Base-by-base conservation (phyloP, 1,140 invertebrate species). In the Sogatella furcifera region DNA sequence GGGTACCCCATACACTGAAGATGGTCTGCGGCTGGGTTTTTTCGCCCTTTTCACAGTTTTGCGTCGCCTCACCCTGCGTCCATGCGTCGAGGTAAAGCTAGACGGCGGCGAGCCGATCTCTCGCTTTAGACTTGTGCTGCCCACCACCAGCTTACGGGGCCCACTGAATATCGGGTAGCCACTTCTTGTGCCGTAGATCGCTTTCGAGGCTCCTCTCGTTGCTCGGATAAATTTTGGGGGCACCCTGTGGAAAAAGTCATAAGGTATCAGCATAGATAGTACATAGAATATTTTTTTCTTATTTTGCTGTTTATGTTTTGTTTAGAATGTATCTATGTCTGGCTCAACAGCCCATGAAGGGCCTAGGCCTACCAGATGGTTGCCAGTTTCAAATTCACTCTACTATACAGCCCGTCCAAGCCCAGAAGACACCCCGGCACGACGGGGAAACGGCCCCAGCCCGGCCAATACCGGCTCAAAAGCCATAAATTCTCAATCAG, bases 141-240 rank as follows among this genome's bases (percentile, higher is more conserved):
- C 52, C 5, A 34, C 42, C 21, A 43, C 46, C 24, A 60, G 22
- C 15, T 44, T 53, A 14, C 38, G 17, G n/a, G 59, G 59, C 4
- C 52, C 24, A 14, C 44, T 19, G 15, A 49, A 17, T 17, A 49
- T 22, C 14, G 59, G 46, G 52, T 60, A 54, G 6, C 59, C 59
- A 44, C 43, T 55, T 15, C 44, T 17, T 15, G 19, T 54, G 14
- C 52, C 59, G 22, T 60, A 55, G 22, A 60, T 44, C 10, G 59
- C 59, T 28, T 60, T 60, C 17, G 44, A 42, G 1, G 52, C 52
- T 4, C 59, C 59, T 41, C 53, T 41, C 3, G 59, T n/a, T 11
- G 59, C 59, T 55, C 53, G 28, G 19, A 60, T 41, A 22, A 60
- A 60, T 15, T 60, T 60, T 4, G 59, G 59, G 9, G 59, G 59